Conservation (phyloP, 2,113 vertebrate species). For the Pipa parva region DNA sequence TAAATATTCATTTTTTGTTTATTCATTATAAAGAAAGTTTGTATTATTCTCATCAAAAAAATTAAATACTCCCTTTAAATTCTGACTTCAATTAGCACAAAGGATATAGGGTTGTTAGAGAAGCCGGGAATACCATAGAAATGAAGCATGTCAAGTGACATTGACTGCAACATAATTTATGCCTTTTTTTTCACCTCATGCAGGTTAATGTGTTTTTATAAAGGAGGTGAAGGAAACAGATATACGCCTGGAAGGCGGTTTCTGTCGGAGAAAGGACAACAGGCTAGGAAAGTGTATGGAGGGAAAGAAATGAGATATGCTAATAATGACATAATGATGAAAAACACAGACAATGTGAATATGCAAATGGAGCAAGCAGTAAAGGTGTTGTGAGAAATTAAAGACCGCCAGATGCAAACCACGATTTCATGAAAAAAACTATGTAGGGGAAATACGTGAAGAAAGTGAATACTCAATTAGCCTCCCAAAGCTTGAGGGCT, state of each 20-base stretch:
- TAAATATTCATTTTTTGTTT: not conserved
- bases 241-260: constrained; percentile 16
- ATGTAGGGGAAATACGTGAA: too few species aligned
- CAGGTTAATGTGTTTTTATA: constrained; percentile 32
- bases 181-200: constrained; percentile 31
- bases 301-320: constrained; percentile 20
- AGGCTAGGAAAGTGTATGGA: constrained; percentile 4
- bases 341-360: too few species aligned
- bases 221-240: constrained; percentile 21
- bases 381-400: too few species aligned
- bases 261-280: constrained; percentile 3
- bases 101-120: not conserved
- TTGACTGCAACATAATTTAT: constrained; percentile 31
- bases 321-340: constrained; percentile 35
- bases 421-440: too few species aligned
- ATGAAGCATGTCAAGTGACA: constrained; percentile 25
- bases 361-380: too few species aligned
- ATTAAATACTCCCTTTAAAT: too few species aligned
- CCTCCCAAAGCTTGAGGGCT: too few species aligned
- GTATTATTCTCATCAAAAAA: too few species aligned
- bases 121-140: constrained; percentile 12
- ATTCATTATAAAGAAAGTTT: too few species aligned
- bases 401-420: too few species aligned
- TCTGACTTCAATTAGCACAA: constrained; percentile 10
- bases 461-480: too few species aligned